These are phyloP conservation scores for Rhynchophorus ferrugineus DNA, from an alignment of 1,140 invertebrate species.

Conservation along the genomic window DNA sequence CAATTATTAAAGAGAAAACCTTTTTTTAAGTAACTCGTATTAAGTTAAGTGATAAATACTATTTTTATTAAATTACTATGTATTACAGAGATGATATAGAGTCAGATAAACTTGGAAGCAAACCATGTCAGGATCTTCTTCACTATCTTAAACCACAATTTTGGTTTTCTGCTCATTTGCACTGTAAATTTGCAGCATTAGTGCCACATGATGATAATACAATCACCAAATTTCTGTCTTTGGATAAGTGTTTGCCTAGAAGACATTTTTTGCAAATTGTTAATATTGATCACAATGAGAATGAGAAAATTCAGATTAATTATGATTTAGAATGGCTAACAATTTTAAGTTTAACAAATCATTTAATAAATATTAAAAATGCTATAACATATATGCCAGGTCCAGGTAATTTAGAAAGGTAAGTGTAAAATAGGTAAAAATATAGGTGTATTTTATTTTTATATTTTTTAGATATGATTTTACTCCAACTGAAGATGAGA, in stretches of 20 bases:
- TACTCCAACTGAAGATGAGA: conserved; percentile 67
- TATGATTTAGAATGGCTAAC: conserved; percentile 94
- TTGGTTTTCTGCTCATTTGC: conserved; percentile 97
- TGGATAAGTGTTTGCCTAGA: conserved; percentile 92
- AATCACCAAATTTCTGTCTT: conserved; percentile 83
- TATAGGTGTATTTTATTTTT: conserved; percentile 8
- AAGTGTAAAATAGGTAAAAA: conserved; percentile 8
- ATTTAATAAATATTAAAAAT: conserved; percentile 69
- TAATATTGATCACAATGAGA: conserved; percentile 49
- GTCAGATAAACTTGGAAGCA: conserved; percentile 72
- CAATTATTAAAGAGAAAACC: conserved; percentile 75
- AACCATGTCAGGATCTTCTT: conserved; percentile 73
- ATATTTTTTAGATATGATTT: conserved; percentile 58
- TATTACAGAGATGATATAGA: conserved; percentile 73
- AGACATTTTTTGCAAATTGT: conserved; percentile 78
- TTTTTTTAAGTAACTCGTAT: conserved; percentile 66
- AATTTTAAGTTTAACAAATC: conserved; percentile 80
- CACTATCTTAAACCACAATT: conserved; percentile 71
- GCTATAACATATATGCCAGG: conserved; percentile 72
- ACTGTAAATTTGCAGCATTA: conserved; percentile 89
- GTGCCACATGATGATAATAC: conserved; percentile 57
- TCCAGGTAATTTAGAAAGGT: conserved; percentile 58
- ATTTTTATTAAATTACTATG: conserved; percentile 5
- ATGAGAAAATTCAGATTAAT: conserved; percentile 53
- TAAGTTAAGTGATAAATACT: not conserved